Conservation (phyloP, 2,888 invertebrate species). For the Eupithecia insigniata region DNA sequence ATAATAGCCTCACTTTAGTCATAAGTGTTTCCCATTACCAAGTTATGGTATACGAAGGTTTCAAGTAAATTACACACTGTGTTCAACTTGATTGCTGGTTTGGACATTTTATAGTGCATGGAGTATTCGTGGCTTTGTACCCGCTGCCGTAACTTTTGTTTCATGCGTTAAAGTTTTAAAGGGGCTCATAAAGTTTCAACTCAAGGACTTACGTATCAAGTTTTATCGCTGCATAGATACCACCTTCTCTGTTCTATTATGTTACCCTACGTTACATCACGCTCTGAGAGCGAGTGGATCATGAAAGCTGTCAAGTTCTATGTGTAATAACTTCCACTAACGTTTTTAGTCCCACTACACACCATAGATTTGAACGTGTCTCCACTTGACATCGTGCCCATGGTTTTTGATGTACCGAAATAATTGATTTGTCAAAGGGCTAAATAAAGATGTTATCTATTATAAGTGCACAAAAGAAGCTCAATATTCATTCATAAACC, state of each 20-base stretch:
- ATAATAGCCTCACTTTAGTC: constrained; percentile 32
- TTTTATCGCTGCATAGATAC: background rate
- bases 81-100: constrained; percentile 30
- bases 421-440: background rate
- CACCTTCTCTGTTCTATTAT: background rate
- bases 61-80: constrained; percentile 49
- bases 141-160: background rate
- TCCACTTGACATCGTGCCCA: background rate
- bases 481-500: background rate
- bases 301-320: background rate
- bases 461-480: background rate
- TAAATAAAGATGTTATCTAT: background rate
- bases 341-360: background rate
- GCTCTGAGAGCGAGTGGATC: background rate
- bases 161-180: background rate
- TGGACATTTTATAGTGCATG: constrained; percentile 20
- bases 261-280: background rate
- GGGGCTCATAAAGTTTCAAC: background rate
- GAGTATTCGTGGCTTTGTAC: background rate
- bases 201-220: background rate
- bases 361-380: background rate
- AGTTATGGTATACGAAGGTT: constrained; percentile 47
- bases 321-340: background rate
- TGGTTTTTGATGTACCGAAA: background rate
- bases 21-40: constrained; percentile 38